Evolutionary conservation across 2,797 vertebrate species (phyloP).

Genomic region (Crax fasciolata): DNA sequence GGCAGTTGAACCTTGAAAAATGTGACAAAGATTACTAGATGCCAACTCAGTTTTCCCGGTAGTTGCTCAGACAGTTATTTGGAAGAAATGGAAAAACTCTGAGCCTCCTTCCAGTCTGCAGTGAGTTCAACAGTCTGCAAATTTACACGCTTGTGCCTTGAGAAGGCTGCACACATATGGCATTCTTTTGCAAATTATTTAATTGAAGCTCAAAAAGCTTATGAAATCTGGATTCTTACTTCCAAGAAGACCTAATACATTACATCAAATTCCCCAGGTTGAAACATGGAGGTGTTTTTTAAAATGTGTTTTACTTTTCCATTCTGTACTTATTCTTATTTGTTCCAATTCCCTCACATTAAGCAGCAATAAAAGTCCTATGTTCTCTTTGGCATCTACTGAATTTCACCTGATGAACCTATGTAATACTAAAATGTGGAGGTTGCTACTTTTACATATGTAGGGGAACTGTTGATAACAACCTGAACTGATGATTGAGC

Average conservation of each 20-base stretch:
- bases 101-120: background rate
- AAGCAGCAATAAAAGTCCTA: background rate
- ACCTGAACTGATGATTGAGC: too few relatives aligned
- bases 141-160: slow-evolving; percentile 26
- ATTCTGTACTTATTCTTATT: background rate
- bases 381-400: background rate
- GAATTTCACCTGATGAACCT: background rate
- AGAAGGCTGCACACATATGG: slow-evolving; percentile 40
- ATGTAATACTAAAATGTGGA: background rate
- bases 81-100: slow-evolving; percentile 36
- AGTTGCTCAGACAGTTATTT: slow-evolving; percentile 20
- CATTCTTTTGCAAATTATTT: slow-evolving; percentile 60
- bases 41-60: background rate
- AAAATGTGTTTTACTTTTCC: slow-evolving; percentile 11
- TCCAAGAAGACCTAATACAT: slow-evolving; percentile 24
- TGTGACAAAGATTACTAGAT: slow-evolving; percentile 2
- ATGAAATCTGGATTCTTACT: slow-evolving; percentile 45
- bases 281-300: background rate
- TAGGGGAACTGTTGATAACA: too few relatives aligned
- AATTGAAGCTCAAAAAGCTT: slow-evolving; percentile 53
- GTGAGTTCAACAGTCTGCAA: slow-evolving; percentile 4
- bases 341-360: background rate
- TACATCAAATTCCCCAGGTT: background rate
- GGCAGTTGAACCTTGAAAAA: slow-evolving; percentile 33
- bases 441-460: background rate